These are phyloP conservation scores for Porphyrio hochstetteri DNA, from an alignment of 2,113 vertebrate genomes.

Conservation along the genomic window DNA sequence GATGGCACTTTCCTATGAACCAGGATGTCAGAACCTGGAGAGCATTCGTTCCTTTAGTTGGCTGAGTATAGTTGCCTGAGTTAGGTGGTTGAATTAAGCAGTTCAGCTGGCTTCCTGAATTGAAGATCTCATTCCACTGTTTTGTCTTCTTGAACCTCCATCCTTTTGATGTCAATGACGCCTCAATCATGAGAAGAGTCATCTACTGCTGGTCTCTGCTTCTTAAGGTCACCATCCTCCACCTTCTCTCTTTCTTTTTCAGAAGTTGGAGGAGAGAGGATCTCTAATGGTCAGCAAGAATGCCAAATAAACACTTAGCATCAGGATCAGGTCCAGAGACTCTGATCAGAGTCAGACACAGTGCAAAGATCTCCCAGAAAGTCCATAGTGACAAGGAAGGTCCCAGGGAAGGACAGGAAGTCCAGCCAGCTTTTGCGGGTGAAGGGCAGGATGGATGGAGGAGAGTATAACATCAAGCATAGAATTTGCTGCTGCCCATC, in stretches of 20 bases:
- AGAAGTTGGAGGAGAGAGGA: not conserved
- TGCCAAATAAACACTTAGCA: rapidly evolving
- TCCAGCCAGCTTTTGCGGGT: not conserved
- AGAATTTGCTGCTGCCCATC: not conserved
- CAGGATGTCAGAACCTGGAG: not conserved
- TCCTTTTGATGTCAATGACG: not conserved
- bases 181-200: not conserved
- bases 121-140: not conserved
- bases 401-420: not conserved
- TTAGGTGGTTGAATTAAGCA: not conserved
- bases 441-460: not conserved
- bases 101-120: not conserved
- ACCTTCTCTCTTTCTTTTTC: not conserved
- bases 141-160: not conserved
- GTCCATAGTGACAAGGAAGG: not conserved
- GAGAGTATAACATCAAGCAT: rapidly evolving
- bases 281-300: not conserved
- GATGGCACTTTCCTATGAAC: not conserved
- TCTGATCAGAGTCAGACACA: not conserved
- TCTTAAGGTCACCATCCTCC: not conserved
- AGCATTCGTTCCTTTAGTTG: not conserved
- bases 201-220: not conserved
- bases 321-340: not conserved
- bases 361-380: not conserved
- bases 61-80: not conserved